Percentiles rank a stretch among this genome's conserved stretches.
phyloP scores from a whole-genome alignment of 1,140 invertebrate genomes.

The Drosophila chauvacae region DNA sequence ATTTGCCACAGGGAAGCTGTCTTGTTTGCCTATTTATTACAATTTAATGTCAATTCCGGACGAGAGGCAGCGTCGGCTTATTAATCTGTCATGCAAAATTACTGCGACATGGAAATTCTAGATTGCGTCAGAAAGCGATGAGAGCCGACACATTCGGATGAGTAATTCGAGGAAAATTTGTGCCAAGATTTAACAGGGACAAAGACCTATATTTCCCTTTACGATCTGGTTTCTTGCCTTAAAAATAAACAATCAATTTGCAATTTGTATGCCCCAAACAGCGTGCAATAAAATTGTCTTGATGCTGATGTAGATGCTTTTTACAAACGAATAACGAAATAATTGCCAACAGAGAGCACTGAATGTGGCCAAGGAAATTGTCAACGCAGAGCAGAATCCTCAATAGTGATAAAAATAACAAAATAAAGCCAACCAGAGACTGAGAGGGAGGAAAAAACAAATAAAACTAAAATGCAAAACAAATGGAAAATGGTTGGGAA shows the following conservation, averaged over 20 bases:
- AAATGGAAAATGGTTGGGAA: conserved; percentile 28
- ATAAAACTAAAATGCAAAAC: conserved; percentile 44
- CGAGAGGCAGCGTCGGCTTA: conserved; percentile 21
- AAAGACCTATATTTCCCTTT: not conserved
- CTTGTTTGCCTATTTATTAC: conserved; percentile 69
- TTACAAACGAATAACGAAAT: conserved; percentile 38
- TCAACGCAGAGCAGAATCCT: not conserved
- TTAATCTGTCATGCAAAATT: conserved; percentile 54
- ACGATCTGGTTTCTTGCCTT: not conserved
- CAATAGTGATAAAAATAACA: conserved; percentile 11
- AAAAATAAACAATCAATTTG: conserved; percentile 15
- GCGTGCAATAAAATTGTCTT: conserved; percentile 9
- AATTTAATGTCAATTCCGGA: conserved; percentile 68
- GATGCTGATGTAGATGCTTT: conserved; percentile 3
- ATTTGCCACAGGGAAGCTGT: conserved; percentile 28
- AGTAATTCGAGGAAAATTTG: conserved; percentile 19
- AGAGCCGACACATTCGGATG: conserved; percentile 27
- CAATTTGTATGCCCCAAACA: not conserved
- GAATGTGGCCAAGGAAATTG: conserved; percentile 12
- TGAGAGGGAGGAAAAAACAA: conserved; percentile 2
- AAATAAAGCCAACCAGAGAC: not conserved
- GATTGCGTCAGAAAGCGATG: conserved; percentile 41
- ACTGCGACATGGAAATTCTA: conserved; percentile 42
- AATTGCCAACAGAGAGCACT: conserved; percentile 17
- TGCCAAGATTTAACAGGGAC: not conserved